Conservation (phyloP, 2,797 vertebrate species). For the Euthynnus affinis region DNA sequence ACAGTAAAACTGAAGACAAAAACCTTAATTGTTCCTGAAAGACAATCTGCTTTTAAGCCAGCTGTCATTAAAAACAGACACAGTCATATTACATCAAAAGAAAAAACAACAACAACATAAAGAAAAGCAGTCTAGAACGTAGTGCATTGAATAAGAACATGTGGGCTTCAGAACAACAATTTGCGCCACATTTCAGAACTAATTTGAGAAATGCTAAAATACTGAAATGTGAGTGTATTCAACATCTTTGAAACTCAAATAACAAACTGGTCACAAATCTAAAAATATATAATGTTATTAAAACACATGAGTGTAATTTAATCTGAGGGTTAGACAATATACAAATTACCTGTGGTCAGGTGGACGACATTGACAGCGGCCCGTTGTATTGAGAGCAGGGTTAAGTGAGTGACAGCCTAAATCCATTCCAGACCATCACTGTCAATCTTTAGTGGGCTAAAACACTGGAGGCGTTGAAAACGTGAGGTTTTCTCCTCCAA, state of each 20-base stretch:
- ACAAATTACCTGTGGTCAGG: neutral
- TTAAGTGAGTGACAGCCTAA: slow-evolving; percentile 5
- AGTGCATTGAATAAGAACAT: neutral
- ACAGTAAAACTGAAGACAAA: slow-evolving; percentile 6
- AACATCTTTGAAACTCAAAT: neutral
- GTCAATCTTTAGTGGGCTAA: slow-evolving; percentile 16
- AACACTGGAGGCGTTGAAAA: slow-evolving; percentile 28
- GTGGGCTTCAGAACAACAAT: neutral
- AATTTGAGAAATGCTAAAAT: neutral
- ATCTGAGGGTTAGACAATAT: neutral
- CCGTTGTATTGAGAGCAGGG: neutral
- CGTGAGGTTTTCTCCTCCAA: slow-evolving; percentile 40
- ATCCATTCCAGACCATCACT: slow-evolving; percentile 40
- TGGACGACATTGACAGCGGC: neutral
- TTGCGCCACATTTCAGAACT: neutral
- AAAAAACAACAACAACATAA: slow-evolving; percentile 4
- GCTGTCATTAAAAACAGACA: slow-evolving; percentile 14
- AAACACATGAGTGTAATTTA: neutral
- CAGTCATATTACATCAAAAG: neutral
- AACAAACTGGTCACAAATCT: neutral
- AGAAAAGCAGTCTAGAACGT: neutral
- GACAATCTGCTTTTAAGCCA: slow-evolving; percentile 16
- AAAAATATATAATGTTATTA: neutral
- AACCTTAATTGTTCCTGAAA: slow-evolving; percentile 6
- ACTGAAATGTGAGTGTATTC: neutral